These are phyloP conservation scores for Villa cingulata DNA, from an alignment of 2,888 invertebrate species.

Conservation along the genomic window DNA sequence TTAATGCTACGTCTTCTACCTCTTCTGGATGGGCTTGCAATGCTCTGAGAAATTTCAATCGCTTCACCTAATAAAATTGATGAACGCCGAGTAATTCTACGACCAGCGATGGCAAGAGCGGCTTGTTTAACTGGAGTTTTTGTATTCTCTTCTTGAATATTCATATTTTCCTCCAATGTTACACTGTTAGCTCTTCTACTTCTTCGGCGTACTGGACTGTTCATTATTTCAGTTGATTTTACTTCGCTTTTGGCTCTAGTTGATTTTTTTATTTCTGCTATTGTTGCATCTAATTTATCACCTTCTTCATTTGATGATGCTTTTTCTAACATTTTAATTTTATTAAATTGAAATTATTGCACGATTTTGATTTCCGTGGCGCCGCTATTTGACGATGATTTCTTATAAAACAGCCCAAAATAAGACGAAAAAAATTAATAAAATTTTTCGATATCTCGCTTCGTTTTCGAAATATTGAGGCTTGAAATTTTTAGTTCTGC, in stretches of 20 bases:
- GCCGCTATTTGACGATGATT: no score
- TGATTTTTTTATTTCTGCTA: neutral
- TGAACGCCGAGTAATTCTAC: neutral
- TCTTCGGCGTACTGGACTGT: constrained; percentile 2
- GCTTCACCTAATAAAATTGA: neutral
- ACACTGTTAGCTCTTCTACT: neutral
- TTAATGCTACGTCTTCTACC: neutral
- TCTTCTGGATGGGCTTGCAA: neutral
- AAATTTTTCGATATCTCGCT: no score
- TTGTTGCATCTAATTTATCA: neutral
- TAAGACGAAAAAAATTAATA: no score
- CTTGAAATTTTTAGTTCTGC: no score
- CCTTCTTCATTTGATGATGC: neutral
- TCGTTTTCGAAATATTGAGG: no score
- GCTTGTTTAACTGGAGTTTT: neutral
- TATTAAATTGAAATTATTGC: no score
- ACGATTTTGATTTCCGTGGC: no score
- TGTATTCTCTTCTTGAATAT: neutral
- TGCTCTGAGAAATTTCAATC: neutral
- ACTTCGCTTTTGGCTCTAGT: neutral
- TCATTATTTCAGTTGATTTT: neutral
- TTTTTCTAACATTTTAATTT: no score
- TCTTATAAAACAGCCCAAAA: no score
- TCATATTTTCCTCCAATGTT: neutral
- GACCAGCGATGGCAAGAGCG: neutral